Conservation (phyloP, 2,113 vertebrate genomes). For the Amphiprion percula region DNA sequence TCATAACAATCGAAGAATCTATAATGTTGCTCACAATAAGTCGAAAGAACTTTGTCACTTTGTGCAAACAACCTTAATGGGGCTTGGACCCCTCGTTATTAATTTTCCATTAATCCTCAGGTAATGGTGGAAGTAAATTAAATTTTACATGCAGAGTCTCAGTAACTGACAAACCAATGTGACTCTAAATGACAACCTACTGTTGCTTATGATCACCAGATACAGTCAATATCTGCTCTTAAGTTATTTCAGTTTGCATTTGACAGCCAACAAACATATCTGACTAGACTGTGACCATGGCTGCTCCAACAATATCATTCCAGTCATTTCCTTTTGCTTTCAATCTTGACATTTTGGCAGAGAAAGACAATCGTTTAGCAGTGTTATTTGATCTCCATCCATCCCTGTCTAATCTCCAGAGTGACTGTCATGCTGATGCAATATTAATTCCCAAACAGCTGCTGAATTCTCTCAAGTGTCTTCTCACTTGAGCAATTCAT, state of each 20-base stretch:
- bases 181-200: too few relatives aligned
- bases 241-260: neutral
- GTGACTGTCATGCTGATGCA: conserved; percentile 19
- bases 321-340: neutral
- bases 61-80: too few relatives aligned
- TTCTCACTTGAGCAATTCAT: neutral
- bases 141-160: too few relatives aligned
- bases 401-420: conserved; percentile 13
- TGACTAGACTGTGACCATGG: neutral
- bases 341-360: neutral
- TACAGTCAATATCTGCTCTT: neutral
- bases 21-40: neutral
- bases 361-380: conserved; percentile 4
- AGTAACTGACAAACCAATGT: too few relatives aligned
- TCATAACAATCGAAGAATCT: neutral
- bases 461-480: conserved; percentile 30
- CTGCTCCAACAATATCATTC: neutral
- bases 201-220: neutral
- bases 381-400: conserved; percentile 37
- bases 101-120: too few relatives aligned
- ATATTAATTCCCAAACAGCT: conserved; percentile 45
- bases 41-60: too few relatives aligned
- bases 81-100: too few relatives aligned
- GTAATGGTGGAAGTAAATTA: too few relatives aligned
- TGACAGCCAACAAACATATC: neutral